These are phyloP conservation scores for Phyllotreta striolata DNA, from an alignment of 2,888 invertebrate species.

Conservation along the genomic window DNA sequence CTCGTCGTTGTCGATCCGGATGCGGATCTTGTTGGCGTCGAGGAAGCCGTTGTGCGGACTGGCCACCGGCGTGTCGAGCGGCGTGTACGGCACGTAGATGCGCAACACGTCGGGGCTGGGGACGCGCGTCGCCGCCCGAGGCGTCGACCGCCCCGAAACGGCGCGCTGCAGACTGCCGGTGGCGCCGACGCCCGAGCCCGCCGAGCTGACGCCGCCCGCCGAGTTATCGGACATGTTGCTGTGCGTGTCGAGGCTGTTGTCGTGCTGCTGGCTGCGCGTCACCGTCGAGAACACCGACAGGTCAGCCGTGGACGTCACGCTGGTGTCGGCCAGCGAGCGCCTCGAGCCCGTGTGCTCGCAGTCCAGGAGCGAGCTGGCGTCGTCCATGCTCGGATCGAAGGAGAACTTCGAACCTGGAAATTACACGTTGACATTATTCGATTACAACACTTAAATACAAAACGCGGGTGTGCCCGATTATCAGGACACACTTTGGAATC, in stretches of 20 bases:
- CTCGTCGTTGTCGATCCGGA: constrained; percentile 74
- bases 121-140: constrained; percentile 72
- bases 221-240: constrained; percentile 79
- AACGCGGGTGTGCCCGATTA: too few relatives aligned
- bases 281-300: constrained; percentile 79
- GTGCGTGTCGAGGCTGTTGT: constrained; percentile 79
- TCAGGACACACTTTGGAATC: background rate
- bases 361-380: constrained; percentile 73
- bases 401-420: constrained; percentile 70
- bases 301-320: constrained; percentile 84
- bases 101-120: constrained; percentile 78
- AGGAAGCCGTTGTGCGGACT: constrained; percentile 66
- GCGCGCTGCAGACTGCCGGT: constrained; percentile 63
- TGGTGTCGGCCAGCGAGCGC: constrained; percentile 82
- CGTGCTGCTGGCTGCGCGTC: constrained; percentile 75
- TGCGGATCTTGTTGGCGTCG: constrained; percentile 77
- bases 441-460: background rate
- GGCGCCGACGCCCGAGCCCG: constrained; percentile 60
- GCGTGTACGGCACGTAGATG: constrained; percentile 82
- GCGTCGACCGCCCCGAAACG: constrained; percentile 68
- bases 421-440: background rate
- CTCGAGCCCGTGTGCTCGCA: constrained; percentile 72
- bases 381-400: constrained; percentile 71
- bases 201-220: constrained; percentile 65
- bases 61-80: constrained; percentile 64